These are phyloP conservation scores for Trachymyrmex septentrionalis DNA, from an alignment of 1,140 invertebrate genomes.

Conservation along the genomic window DNA sequence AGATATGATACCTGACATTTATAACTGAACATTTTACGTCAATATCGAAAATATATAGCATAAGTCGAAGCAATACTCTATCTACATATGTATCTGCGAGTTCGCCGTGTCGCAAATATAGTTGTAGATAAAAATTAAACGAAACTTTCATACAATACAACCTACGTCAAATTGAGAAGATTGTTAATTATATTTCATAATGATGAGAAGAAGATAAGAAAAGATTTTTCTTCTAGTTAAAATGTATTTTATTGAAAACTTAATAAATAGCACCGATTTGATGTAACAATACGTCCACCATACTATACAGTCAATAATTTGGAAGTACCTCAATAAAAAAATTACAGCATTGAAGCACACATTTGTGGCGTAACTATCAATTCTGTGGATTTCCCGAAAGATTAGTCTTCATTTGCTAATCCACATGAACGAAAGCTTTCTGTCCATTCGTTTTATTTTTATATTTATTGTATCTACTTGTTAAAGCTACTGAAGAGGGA, in stretches of 20 bases:
- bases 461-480: neutral
- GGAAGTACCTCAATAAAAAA: slow-evolving; percentile 69
- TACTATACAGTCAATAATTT: slow-evolving; percentile 60
- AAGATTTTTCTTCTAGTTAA: slow-evolving; percentile 56
- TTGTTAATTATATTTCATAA: slow-evolving; percentile 61
- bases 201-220: slow-evolving; percentile 23
- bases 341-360: slow-evolving; percentile 26
- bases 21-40: slow-evolving; percentile 60
- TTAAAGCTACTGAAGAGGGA: slow-evolving; percentile 2
- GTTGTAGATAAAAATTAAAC: slow-evolving; percentile 44
- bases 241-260: slow-evolving; percentile 73
- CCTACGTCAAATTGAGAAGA: slow-evolving; percentile 23
- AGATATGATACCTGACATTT: slow-evolving; percentile 76
- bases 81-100: slow-evolving; percentile 33
- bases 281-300: slow-evolving; percentile 55
- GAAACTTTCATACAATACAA: slow-evolving; percentile 23
- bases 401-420: neutral
- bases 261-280: slow-evolving; percentile 68
- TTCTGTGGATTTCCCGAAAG: neutral
- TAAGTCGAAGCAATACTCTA: slow-evolving; percentile 60
- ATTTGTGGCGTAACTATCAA: neutral
- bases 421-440: neutral
- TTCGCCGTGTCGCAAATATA: slow-evolving; percentile 29
- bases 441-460: neutral
- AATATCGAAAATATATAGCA: slow-evolving; percentile 63